These are phyloP conservation scores for Ditylenchus weischeri DNA, from an alignment of 2,888 invertebrate species.

Conservation along the genomic window DNA sequence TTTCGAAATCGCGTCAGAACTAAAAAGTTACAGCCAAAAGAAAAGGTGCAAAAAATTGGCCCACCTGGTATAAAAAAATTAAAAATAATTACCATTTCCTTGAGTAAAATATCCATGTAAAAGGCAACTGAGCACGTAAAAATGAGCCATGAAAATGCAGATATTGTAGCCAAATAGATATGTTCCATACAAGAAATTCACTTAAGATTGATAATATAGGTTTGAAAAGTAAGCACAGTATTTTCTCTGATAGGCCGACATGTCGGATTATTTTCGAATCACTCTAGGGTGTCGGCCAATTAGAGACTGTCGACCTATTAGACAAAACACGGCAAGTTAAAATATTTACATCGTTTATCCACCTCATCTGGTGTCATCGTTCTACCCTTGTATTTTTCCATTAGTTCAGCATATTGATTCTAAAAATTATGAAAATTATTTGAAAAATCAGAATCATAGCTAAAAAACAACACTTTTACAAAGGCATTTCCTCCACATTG, in stretches of 20 bases:
- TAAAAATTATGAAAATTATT: neutral
- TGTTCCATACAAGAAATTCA: constrained; percentile 10
- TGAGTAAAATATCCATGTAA: constrained; percentile 14
- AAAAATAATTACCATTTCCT: constrained; percentile 16
- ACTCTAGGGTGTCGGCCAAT: no score
- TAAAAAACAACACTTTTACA: no score
- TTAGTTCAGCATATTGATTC: neutral
- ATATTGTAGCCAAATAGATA: constrained; percentile 61
- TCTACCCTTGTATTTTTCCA: constrained; percentile 8
- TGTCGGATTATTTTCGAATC: no score
- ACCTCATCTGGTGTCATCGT: constrained; percentile 8
- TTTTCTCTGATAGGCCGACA: no score
- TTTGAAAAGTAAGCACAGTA: no score
- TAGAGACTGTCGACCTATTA: no score
- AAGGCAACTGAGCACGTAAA: constrained; percentile 44
- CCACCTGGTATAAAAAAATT: neutral
- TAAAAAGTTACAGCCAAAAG: no score
- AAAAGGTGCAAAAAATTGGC: no score
- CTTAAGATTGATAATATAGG: neutral
- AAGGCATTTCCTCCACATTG: no score
- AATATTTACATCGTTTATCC: neutral
- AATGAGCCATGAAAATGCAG: constrained; percentile 59
- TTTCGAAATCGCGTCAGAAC: no score
- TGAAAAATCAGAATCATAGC: no score
- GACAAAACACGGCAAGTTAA: no score